These are phyloP conservation scores for Hypolimnas misippus DNA, from an alignment of 2,888 invertebrate genomes.

Conservation along the genomic window DNA sequence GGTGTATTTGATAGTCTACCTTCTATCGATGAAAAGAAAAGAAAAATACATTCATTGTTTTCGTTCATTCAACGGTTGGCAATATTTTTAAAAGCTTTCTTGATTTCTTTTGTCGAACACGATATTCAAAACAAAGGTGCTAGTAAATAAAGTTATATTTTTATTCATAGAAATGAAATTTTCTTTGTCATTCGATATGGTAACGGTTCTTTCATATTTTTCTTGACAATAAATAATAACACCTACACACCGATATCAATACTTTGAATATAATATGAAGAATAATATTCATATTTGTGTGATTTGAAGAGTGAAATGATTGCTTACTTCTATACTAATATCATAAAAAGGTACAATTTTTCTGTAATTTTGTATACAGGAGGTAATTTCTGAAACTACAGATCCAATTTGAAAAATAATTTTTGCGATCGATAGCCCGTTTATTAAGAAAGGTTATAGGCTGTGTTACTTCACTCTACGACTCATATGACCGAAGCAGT, in stretches of 20 bases:
- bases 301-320: too few relatives aligned
- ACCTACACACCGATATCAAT: not conserved
- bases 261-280: too few relatives aligned
- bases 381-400: too few relatives aligned
- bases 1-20: not conserved
- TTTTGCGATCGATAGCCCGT: too few relatives aligned
- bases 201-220: not conserved
- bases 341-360: too few relatives aligned
- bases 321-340: too few relatives aligned
- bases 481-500: too few relatives aligned
- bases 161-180: not conserved
- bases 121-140: constrained; percentile 17
- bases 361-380: too few relatives aligned
- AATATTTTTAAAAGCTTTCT: constrained; percentile 28
- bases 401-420: too few relatives aligned
- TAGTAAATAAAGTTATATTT: constrained; percentile 13
- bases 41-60: constrained; percentile 23
- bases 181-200: not conserved
- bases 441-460: too few relatives aligned
- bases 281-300: too few relatives aligned
- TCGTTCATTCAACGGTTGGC: constrained; percentile 23
- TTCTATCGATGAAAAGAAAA: constrained; percentile 7
- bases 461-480: too few relatives aligned
- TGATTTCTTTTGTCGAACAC: constrained; percentile 25
- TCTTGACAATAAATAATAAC: not conserved